These are phyloP conservation scores for Pseudopodoces humilis DNA, from an alignment of 2,113 vertebrate species.

Conservation along the genomic window DNA sequence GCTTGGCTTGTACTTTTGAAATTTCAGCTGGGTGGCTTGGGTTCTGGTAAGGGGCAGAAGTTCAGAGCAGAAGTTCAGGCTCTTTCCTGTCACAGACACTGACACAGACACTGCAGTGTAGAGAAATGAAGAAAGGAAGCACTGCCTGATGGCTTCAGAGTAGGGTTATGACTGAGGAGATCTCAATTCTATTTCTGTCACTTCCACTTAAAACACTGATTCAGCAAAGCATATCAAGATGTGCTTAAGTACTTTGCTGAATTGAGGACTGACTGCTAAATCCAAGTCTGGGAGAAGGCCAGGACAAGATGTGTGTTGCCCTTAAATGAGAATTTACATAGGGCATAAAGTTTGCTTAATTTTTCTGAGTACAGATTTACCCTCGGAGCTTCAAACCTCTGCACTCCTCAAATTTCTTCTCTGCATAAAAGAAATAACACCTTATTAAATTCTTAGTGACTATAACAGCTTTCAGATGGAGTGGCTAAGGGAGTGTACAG, in stretches of 20 bases:
- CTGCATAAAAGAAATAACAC: neutral
- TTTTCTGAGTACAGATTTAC: neutral
- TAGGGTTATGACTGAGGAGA: neutral
- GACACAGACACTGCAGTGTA: neutral
- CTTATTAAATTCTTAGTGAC: neutral
- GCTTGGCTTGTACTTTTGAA: neutral
- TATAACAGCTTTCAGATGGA: neutral
- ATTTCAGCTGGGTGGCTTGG: neutral
- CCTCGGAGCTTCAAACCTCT: neutral
- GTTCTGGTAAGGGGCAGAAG: neutral
- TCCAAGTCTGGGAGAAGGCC: conserved; percentile 1
- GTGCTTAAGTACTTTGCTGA: conserved; percentile 44
- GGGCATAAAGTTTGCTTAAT: neutral
- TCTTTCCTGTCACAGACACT: neutral
- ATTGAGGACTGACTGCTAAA: conserved; percentile 1
- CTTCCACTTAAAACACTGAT: conserved; percentile 38
- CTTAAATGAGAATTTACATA: neutral
- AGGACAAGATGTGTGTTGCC: neutral
- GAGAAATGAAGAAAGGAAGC: neutral
- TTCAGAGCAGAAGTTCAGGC: neutral
- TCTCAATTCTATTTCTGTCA: conserved; percentile 25
- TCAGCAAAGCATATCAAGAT: conserved; percentile 17
- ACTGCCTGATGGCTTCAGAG: neutral
- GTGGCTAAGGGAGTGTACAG: neutral
- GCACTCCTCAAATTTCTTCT: neutral